Conservation (phyloP, 2,888 invertebrate genomes). For the Drosophila anomalata region DNA sequence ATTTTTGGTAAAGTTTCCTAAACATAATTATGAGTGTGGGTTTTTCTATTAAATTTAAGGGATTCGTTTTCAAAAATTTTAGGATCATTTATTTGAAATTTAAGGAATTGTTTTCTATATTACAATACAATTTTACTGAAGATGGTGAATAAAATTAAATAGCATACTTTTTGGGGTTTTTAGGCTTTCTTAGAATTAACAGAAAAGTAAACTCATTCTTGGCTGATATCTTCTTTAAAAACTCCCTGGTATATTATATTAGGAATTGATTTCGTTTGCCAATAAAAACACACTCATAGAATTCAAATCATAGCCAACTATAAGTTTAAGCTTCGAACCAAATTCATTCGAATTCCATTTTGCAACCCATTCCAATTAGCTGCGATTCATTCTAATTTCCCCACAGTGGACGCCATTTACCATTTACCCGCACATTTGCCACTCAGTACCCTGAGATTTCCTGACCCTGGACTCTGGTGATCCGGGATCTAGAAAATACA, state of each 20-base stretch:
- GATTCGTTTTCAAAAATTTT: not conserved
- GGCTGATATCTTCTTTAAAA: not conserved
- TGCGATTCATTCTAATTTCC: constrained; percentile 11
- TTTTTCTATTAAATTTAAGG: not conserved
- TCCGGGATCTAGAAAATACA: constrained; percentile 8
- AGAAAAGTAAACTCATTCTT: not conserved
- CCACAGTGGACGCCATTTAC: not conserved
- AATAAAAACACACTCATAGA: not conserved
- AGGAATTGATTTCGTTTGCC: not conserved
- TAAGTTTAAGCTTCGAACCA: not conserved
- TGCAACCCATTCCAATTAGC: constrained; percentile 2
- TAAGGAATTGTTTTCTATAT: too few relatives aligned
- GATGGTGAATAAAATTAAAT: too few relatives aligned
- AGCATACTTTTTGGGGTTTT: too few relatives aligned
- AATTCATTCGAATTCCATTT: not conserved
- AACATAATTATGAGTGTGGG: not conserved
- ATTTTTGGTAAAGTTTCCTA: not conserved
- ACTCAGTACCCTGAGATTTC: not conserved
- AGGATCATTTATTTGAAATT: too few relatives aligned
- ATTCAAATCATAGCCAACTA: not conserved
- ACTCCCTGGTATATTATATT: not conserved
- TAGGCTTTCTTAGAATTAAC: too few relatives aligned
- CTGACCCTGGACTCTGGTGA: not conserved
- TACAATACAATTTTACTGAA: too few relatives aligned
- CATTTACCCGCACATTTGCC: constrained; percentile 4